Percentiles rank a stretch among this genome's conserved stretches.
Evolutionary conservation across 2,113 vertebrate genomes (phyloP).

Genomic region (Oenanthe oenanthe): DNA sequence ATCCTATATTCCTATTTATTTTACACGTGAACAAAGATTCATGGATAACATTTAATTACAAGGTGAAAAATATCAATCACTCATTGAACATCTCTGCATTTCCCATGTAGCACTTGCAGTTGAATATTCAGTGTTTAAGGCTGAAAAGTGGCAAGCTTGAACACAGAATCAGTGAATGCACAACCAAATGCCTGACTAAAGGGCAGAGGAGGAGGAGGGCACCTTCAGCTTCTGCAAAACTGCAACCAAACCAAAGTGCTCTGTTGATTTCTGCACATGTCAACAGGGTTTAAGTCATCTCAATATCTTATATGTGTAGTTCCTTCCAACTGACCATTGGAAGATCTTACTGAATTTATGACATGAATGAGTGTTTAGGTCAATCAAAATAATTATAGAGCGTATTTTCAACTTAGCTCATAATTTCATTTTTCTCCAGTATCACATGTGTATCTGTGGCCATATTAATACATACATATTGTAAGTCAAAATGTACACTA

Average conservation of each 20-base stretch:
- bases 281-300: neutral
- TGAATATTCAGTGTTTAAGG: neutral
- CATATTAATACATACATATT: neutral
- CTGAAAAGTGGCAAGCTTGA: neutral
- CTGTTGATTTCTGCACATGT: neutral
- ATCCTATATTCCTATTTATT: neutral
- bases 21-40: neutral
- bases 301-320: neutral
- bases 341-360: neutral
- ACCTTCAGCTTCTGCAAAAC: neutral
- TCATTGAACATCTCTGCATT: neutral
- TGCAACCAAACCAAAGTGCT: neutral
- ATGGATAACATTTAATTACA: neutral
- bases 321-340: neutral
- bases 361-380: neutral
- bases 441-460: neutral
- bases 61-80: neutral
- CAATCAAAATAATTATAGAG: neutral
- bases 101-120: neutral
- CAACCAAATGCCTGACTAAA: neutral
- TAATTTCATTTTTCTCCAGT: neutral
- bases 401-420: neutral
- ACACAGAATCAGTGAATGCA: neutral
- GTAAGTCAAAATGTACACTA: neutral
- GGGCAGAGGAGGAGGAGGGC: neutral